Conservation (phyloP, 2,888 invertebrate genomes). For the Lasioglossum morio region DNA sequence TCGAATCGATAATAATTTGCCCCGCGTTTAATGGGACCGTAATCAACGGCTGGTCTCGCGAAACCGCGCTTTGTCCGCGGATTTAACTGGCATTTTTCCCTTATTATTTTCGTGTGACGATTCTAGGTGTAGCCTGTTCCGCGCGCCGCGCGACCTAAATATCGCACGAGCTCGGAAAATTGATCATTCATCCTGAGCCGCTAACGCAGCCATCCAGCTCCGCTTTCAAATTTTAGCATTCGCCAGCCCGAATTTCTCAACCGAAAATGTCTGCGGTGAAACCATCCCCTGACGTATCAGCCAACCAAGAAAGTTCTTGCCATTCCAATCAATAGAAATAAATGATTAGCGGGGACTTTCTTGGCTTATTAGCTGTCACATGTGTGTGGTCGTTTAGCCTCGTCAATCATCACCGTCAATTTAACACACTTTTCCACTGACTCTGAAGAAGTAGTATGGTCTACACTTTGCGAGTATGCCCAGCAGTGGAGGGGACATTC, state of each 20-base stretch:
- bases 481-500: no score
- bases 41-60: slow-evolving; percentile 1
- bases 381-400: not conserved
- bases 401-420: not conserved
- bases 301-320: not conserved
- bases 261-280: not conserved
- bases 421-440: not conserved
- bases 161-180: slow-evolving; percentile 12
- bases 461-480: not conserved
- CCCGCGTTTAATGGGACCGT: slow-evolving; percentile 4
- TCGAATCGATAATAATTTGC: slow-evolving; percentile 18
- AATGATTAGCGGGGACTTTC: not conserved
- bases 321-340: not conserved
- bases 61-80: not conserved
- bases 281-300: not conserved
- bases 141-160: slow-evolving; percentile 38
- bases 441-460: not conserved
- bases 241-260: slow-evolving; percentile 1
- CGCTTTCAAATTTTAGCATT: slow-evolving; percentile 20
- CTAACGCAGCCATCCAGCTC: not conserved
- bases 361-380: not conserved
- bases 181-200: slow-evolving; percentile 28
- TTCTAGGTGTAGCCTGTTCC: not conserved
- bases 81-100: slow-evolving; percentile 13
- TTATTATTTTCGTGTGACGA: slow-evolving; percentile 12